Conservation (phyloP, 37 sponge, comb jelly and placozoan species). For the Beroe forskalii region DNA sequence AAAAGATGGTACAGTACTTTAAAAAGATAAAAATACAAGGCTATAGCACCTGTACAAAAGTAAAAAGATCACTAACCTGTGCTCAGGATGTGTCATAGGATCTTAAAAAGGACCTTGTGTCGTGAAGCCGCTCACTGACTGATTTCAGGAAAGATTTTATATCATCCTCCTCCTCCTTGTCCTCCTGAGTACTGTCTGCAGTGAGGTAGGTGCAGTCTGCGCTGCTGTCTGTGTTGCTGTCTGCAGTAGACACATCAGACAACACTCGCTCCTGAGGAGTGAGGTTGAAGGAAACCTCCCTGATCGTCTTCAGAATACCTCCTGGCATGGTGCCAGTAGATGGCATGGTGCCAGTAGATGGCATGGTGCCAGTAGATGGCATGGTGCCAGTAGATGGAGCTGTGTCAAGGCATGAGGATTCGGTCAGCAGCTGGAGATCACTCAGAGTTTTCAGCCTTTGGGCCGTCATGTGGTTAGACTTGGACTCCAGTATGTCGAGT, state of each 20-base stretch:
- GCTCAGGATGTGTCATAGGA: constrained; percentile 17
- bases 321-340: too few relatives aligned
- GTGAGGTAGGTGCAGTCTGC: not conserved
- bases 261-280: not conserved
- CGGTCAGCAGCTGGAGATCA: not conserved
- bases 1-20: too few relatives aligned
- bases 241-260: not conserved
- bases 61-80: too few relatives aligned
- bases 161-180: not conserved
- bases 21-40: too few relatives aligned
- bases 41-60: too few relatives aligned
- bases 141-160: not conserved
- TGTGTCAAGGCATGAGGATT: not conserved
- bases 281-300: not conserved
- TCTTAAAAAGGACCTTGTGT: not conserved
- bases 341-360: too few relatives aligned
- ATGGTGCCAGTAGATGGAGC: not conserved
- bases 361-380: not conserved
- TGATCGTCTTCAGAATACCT: too few relatives aligned
- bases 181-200: not conserved
- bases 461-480: not conserved
- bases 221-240: not conserved
- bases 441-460: not conserved
- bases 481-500: constrained; percentile 42
- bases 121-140: not conserved